Percentiles rank a stretch among this genome's conserved stretches.
Conservation (phyloP, 2,113 vertebrate genomes). For the Gobiocypris rarus region DNA sequence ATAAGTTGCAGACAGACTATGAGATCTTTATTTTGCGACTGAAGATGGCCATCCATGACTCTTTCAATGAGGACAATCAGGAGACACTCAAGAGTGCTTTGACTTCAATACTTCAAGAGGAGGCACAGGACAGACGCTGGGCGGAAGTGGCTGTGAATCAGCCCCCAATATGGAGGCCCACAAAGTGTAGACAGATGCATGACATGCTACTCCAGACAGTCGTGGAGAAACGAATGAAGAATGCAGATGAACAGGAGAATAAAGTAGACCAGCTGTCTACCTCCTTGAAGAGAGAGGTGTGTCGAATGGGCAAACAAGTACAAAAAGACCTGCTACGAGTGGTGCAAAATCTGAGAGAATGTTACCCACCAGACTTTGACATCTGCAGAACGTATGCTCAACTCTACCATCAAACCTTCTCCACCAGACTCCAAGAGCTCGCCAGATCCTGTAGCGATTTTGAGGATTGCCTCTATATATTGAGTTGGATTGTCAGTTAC, state of each 20-base stretch:
- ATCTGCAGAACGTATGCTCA: slow-evolving; percentile 80
- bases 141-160: slow-evolving; percentile 31
- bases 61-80: slow-evolving; percentile 67
- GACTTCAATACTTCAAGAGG: slow-evolving; percentile 79
- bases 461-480: slow-evolving; percentile 80
- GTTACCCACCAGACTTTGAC: slow-evolving; percentile 80
- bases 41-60: slow-evolving; percentile 71
- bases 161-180: slow-evolving; percentile 71
- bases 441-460: slow-evolving; percentile 69
- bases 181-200: slow-evolving; percentile 78
- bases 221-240: slow-evolving; percentile 73
- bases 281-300: slow-evolving; percentile 74
- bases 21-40: slow-evolving; percentile 73
- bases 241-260: slow-evolving; percentile 49
- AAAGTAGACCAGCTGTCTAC: slow-evolving; percentile 61
- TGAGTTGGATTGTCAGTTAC: slow-evolving; percentile 80
- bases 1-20: slow-evolving; percentile 72
- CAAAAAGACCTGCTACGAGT: slow-evolving; percentile 82
- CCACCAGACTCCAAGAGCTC: slow-evolving; percentile 64
- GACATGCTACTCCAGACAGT: slow-evolving; percentile 67
- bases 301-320: slow-evolving; percentile 79
- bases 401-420: slow-evolving; percentile 82
- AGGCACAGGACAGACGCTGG: slow-evolving; percentile 79
- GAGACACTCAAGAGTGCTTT: slow-evolving; percentile 78
- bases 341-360: slow-evolving; percentile 71